A percentile compares a stretch with the other conserved stretches of the same genome.
phyloP scores from a whole-genome alignment of 2,888 invertebrate genomes.

The Chaetogeoica ovagalla region DNA sequence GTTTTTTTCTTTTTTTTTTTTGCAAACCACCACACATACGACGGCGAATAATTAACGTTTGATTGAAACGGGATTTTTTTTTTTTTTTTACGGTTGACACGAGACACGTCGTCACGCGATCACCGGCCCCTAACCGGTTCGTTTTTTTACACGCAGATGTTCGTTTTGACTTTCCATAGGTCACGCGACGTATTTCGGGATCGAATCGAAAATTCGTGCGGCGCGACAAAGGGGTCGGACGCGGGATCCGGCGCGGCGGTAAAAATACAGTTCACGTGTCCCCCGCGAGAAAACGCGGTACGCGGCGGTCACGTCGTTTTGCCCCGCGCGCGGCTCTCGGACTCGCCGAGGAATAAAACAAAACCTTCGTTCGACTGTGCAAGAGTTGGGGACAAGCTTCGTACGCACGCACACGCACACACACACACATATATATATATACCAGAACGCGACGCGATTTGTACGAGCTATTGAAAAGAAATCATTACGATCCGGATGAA shows the following conservation, averaged over 20 bases:
- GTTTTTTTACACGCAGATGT: conserved; percentile 37
- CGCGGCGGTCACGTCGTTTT: no score
- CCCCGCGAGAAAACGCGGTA: no score
- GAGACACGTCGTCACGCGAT: conserved; percentile 49
- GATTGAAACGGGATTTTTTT: conserved; percentile 30
- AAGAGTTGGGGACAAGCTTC: no score
- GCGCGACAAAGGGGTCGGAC: no score
- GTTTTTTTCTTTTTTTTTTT: background rate
- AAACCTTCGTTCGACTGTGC: no score
- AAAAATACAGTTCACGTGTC: no score
- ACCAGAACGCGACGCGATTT: no score
- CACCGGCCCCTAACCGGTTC: conserved; percentile 33
- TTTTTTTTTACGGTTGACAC: conserved; percentile 19
- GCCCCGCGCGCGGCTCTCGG: no score
- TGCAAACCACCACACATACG: background rate
- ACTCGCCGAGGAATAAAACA: no score
- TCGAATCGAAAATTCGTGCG: conserved; percentile 25
- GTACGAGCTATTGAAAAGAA: background rate
- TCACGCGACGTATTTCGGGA: conserved; percentile 52
- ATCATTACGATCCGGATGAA: conserved; percentile 21
- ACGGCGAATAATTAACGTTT: conserved; percentile 18
- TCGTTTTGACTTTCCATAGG: conserved; percentile 46
- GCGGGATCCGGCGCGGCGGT: no score
- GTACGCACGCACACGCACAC: no score
- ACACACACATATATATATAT: no score